Base-by-base conservation (phyloP, 1,140 invertebrate genomes). In the Bombus huntii region DNA sequence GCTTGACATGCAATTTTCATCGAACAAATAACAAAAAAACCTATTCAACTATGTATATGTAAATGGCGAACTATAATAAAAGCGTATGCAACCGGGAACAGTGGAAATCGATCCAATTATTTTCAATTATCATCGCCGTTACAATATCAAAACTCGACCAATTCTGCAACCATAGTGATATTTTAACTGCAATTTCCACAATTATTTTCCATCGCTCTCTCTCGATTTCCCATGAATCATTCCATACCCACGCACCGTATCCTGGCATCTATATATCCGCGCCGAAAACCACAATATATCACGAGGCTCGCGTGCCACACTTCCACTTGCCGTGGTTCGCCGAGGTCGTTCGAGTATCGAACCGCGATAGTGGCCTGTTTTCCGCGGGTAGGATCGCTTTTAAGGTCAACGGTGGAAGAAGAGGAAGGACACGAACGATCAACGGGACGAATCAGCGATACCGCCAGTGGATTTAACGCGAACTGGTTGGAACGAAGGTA, bases 311-410 rank as follows among this genome's bases (percentile, higher is more conserved):
- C 86, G 57, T 80, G 82, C 59, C 59, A 66, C 47, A 59, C 73
- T 68, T 73, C 84, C 75, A 77, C 87, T 87, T 88, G 34, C 79
- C 18, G 71, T 86, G 75, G 87, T 82, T 37, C 37, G 53, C 65
- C 53, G 42, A 77, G 80, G 75, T 82, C 83, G 73, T 81, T 81
- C 76, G 66, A 81, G 42, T 86, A 89, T 90, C 85, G 88, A 89
- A 57, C 77, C 76, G 37, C 87, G 88, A 88, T 76, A 80, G 37
- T 75, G 80, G 70, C 76, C 88, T 47, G 81, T 87, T 89, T 87
- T 78, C 80, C 47, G 47, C 44, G 57, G 28, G 34, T n/a, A 42
- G 59, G 31, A 59, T 68, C 68, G n/a, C 80, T 81, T 89, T 90
- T 84, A 81, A 84, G 88, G 88, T 89, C 88, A 87, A 37, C 75